Evolutionary conservation across 1,140 invertebrate genomes (phyloP).

Genomic region (Ganaspis sp.): DNA sequence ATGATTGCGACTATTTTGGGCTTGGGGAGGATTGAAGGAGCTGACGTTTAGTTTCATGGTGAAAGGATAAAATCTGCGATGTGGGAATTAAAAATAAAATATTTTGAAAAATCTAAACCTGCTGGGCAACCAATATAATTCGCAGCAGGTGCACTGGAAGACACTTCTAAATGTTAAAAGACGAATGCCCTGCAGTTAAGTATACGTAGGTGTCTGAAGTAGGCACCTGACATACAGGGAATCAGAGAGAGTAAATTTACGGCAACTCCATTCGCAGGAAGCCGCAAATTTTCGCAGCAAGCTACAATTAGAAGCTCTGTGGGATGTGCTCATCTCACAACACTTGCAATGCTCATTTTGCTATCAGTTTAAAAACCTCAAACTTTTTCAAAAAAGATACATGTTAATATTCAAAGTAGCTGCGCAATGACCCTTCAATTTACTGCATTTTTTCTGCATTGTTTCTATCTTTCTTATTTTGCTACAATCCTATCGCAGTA

Average conservation of each 20-base stretch:
- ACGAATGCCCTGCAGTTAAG: conserved; percentile 3
- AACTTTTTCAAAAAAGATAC: background rate
- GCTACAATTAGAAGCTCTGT: conserved; percentile 44
- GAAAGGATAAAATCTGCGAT: conserved; percentile 18
- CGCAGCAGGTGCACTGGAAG: conserved; percentile 7
- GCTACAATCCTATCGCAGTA: too few species aligned
- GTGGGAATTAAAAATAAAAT: conserved; percentile 8
- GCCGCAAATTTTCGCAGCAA: conserved; percentile 47
- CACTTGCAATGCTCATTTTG: conserved; percentile 15
- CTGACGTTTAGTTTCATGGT: background rate
- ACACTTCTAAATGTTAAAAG: conserved; percentile 23
- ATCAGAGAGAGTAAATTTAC: conserved; percentile 42
- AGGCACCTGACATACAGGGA: conserved; percentile 26
- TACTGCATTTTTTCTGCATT: too few species aligned
- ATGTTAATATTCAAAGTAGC: too few species aligned
- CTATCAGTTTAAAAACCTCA: conserved; percentile 1
- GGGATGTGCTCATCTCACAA: conserved; percentile 7
- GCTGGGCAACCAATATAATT: conserved; percentile 6
- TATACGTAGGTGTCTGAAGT: conserved; percentile 13
- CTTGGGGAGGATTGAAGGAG: background rate
- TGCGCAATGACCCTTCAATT: too few species aligned
- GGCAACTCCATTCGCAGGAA: conserved; percentile 44
- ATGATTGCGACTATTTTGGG: background rate
- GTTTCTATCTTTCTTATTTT: too few species aligned
- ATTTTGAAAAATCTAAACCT: conserved; percentile 12